phyloP scores from a whole-genome alignment of 2,888 invertebrate species.

The Teinopalpus imperialis region DNA sequence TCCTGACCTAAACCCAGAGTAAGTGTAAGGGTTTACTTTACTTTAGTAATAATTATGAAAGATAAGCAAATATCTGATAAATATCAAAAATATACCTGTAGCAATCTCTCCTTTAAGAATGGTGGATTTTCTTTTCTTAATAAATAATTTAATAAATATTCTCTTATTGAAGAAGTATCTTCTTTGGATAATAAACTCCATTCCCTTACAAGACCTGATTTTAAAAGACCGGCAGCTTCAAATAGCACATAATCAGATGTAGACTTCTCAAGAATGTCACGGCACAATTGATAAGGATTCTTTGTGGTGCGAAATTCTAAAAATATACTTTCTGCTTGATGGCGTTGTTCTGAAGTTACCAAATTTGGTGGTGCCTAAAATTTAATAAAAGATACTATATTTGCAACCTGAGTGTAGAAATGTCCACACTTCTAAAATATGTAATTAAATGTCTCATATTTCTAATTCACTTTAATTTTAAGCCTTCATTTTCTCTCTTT shows the following conservation, averaged over 20 bases:
- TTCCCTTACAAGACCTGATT: constrained; percentile 91
- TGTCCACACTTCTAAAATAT: too few relatives aligned
- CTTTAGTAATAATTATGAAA: too few relatives aligned
- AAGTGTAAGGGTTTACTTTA: too few relatives aligned
- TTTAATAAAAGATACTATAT: not conserved
- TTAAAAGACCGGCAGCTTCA: constrained; percentile 92
- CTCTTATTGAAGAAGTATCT: constrained; percentile 86
- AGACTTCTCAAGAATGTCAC: constrained; percentile 88
- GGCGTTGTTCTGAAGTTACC: constrained; percentile 89
- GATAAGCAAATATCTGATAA: too few relatives aligned
- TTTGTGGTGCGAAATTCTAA: constrained; percentile 91
- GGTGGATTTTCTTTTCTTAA: constrained; percentile 85
- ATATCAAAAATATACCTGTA: constrained; percentile 84
- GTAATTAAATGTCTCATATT: too few relatives aligned
- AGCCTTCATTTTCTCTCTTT: too few relatives aligned
- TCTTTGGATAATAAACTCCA: constrained; percentile 88
- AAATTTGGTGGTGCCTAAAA: constrained; percentile 89
- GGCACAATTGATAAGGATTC: constrained; percentile 90
- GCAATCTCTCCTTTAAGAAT: constrained; percentile 88
- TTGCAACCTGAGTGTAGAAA: too few relatives aligned
- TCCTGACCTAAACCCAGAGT: too few relatives aligned
- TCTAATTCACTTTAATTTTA: too few relatives aligned
- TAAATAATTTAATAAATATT: constrained; percentile 90
- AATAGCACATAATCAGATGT: constrained; percentile 91
- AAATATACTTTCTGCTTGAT: constrained; percentile 91